phyloP scores from a whole-genome alignment of 2,888 invertebrate genomes.

The Drosophila affinis region DNA sequence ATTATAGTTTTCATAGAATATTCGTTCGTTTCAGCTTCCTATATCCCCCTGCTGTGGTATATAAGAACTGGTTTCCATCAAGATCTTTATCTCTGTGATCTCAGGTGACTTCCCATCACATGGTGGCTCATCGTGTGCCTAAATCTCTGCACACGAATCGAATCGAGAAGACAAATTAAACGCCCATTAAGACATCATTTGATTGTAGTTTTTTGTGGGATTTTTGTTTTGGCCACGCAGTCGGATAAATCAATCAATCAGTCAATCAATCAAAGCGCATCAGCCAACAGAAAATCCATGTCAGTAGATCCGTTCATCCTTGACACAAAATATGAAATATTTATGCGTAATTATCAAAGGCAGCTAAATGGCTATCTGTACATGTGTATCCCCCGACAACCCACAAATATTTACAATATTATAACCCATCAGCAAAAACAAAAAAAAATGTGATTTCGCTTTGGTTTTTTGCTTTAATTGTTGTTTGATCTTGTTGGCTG shows the following conservation, averaged over 20 bases:
- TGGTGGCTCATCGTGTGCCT: conserved; percentile 1
- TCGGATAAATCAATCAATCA: conserved; percentile 58
- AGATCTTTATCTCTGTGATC: neutral
- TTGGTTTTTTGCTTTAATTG: conserved; percentile 59
- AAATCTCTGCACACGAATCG: conserved; percentile 5
- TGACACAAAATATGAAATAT: conserved; percentile 61
- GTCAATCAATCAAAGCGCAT: conserved; percentile 60
- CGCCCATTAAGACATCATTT: conserved; percentile 50
- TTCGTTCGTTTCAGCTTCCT: no score
- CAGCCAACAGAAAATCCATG: conserved; percentile 44
- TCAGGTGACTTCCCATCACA: neutral
- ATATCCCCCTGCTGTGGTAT: no score
- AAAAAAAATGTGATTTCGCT: conserved; percentile 31
- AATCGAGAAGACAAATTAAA: conserved; percentile 33
- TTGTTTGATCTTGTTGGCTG: conserved; percentile 43
- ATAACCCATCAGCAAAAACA: neutral
- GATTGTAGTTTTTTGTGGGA: neutral
- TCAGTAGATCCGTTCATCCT: conserved; percentile 69
- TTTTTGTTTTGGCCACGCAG: conserved; percentile 27
- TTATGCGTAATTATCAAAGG: conserved; percentile 63
- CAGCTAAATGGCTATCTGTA: conserved; percentile 39
- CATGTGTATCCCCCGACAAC: conserved; percentile 16
- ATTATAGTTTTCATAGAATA: no score
- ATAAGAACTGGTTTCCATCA: neutral
- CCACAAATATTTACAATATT: conserved; percentile 31